Percentiles rank a stretch among this genome's conserved stretches.
Evolutionary conservation across 2,888 invertebrate genomes (phyloP).

Genomic region (Melanargia galathea): DNA sequence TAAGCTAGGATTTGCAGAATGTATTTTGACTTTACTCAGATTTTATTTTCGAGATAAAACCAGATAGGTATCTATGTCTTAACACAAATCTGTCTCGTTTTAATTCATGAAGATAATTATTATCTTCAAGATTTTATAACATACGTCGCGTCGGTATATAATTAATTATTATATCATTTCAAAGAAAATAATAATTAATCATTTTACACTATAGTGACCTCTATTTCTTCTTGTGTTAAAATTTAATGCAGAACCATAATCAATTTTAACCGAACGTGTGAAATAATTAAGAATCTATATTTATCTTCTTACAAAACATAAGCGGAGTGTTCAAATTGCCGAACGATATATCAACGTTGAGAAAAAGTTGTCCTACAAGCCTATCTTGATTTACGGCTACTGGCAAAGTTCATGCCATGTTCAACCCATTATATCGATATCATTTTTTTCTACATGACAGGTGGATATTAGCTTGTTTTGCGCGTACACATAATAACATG

Average conservation of each 20-base stretch:
- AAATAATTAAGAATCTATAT: slow-evolving; percentile 3
- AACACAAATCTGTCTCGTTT: no score
- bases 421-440: neutral
- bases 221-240: neutral
- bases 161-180: neutral
- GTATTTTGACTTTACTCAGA: no score
- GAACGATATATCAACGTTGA: neutral
- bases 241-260: neutral
- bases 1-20: no score
- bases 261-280: slow-evolving; percentile 5
- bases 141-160: no score
- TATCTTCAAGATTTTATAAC: no score
- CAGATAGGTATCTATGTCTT: no score
- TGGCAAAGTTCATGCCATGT: neutral
- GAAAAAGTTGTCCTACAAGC: neutral
- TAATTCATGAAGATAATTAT: no score
- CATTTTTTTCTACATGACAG: neutral
- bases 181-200: neutral
- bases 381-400: neutral
- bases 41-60: no score
- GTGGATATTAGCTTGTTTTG: neutral
- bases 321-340: neutral
- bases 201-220: slow-evolving; percentile 7
- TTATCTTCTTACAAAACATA: slow-evolving; percentile 11
- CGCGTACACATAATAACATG: neutral